phyloP scores from a whole-genome alignment of 2,888 invertebrate species.

The Pristionchus mayeri region DNA sequence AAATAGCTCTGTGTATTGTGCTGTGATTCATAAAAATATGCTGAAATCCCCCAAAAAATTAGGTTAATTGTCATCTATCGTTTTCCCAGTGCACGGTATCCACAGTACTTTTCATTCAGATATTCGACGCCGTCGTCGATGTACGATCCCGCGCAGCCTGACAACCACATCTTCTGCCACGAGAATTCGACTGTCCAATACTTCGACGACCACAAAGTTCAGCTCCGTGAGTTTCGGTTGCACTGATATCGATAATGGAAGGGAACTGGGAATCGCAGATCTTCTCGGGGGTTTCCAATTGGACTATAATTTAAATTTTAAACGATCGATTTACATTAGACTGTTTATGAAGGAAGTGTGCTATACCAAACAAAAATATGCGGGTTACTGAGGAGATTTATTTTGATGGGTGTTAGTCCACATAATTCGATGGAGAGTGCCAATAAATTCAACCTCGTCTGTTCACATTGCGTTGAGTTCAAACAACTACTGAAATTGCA shows the following conservation, averaged over 20 bases:
- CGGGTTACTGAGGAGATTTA: too few relatives aligned
- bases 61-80: neutral
- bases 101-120: constrained; percentile 3
- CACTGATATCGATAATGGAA: neutral
- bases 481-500: too few relatives aligned
- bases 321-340: too few relatives aligned
- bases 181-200: constrained; percentile 64
- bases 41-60: neutral
- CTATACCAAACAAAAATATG: too few relatives aligned
- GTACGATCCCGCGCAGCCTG: constrained; percentile 63
- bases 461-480: too few relatives aligned
- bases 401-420: too few relatives aligned
- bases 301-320: too few relatives aligned
- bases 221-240: constrained; percentile 56
- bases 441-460: too few relatives aligned
- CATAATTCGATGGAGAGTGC: too few relatives aligned
- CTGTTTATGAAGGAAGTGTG: too few relatives aligned
- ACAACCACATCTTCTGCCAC: constrained; percentile 70
- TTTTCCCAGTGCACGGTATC: neutral
- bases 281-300: too few relatives aligned
- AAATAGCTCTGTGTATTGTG: neutral
- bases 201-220: constrained; percentile 69
- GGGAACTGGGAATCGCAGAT: neutral
- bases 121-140: constrained; percentile 49
- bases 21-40: neutral